These are phyloP conservation scores for Trachelus troglodyta DNA, from an alignment of 2,888 invertebrate genomes.

Conservation along the genomic window DNA sequence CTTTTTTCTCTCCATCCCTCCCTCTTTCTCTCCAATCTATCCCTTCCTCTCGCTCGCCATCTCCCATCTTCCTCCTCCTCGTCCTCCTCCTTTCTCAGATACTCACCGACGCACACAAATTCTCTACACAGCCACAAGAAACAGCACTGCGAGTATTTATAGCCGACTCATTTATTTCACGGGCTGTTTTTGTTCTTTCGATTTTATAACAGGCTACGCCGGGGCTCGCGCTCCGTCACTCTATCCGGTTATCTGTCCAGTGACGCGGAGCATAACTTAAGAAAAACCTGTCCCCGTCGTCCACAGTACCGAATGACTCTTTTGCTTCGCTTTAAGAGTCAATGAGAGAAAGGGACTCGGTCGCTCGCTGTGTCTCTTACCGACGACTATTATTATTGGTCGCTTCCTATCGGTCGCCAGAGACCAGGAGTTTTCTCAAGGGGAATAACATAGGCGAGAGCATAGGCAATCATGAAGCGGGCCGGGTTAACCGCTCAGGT, in stretches of 20 bases:
- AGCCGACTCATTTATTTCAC: conserved; percentile 20
- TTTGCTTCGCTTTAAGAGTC: background rate
- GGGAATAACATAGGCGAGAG: background rate
- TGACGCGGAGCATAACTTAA: conserved; percentile 7
- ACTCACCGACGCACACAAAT: background rate
- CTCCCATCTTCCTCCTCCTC: background rate
- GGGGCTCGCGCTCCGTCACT: conserved; percentile 2
- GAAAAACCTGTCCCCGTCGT: conserved; percentile 11
- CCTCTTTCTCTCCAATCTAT: background rate
- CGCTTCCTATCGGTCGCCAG: background rate
- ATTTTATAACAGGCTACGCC: conserved; percentile 22
- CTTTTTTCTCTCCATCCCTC: background rate
- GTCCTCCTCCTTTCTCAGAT: background rate
- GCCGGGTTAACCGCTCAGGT: background rate
- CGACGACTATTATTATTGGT: background rate
- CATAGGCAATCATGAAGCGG: background rate
- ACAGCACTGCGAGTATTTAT: conserved; percentile 8
- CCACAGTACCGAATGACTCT: background rate
- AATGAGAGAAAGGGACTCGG: background rate
- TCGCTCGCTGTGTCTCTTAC: background rate
- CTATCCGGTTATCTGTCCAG: conserved; percentile 9
- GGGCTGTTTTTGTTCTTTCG: conserved; percentile 18
- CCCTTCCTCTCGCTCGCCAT: background rate
- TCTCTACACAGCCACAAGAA: background rate
- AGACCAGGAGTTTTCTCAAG: background rate